phyloP scores from a whole-genome alignment of 2,113 vertebrate species.

The Chloroceryle aenea region DNA sequence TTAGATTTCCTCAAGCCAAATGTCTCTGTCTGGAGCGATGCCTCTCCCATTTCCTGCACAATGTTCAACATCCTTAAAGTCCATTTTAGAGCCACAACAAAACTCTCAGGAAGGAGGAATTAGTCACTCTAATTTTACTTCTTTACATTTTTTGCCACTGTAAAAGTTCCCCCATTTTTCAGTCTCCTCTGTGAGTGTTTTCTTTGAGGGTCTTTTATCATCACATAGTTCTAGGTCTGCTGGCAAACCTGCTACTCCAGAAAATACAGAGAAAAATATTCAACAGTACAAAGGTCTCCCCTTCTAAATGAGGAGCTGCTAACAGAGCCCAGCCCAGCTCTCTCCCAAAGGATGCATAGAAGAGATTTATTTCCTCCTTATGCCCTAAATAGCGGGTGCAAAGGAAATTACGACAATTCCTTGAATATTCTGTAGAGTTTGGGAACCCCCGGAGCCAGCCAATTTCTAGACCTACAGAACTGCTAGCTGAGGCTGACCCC shows the following conservation, averaged over 20 bases:
- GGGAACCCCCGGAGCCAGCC: not conserved
- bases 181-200: not conserved
- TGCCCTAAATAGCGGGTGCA: fast-evolving
- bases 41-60: constrained; percentile 29
- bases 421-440: not conserved
- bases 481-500: not conserved
- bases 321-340: not conserved
- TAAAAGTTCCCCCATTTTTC: not conserved
- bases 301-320: not conserved
- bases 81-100: not conserved
- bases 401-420: not conserved
- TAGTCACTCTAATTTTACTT: not conserved
- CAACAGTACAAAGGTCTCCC: not conserved
- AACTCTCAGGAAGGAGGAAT: not conserved
- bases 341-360: not conserved
- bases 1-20: not conserved
- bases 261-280: not conserved
- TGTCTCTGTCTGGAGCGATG: not conserved
- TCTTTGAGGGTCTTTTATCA: not conserved
- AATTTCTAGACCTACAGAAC: not conserved
- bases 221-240: not conserved
- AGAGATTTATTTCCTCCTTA: not conserved
- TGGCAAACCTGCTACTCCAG: not conserved
- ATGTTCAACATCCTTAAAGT: not conserved
- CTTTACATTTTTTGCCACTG: too few species aligned